These are phyloP conservation scores for Mizuhopecten yessoensis DNA, from an alignment of 1,140 invertebrate genomes.

Conservation along the genomic window DNA sequence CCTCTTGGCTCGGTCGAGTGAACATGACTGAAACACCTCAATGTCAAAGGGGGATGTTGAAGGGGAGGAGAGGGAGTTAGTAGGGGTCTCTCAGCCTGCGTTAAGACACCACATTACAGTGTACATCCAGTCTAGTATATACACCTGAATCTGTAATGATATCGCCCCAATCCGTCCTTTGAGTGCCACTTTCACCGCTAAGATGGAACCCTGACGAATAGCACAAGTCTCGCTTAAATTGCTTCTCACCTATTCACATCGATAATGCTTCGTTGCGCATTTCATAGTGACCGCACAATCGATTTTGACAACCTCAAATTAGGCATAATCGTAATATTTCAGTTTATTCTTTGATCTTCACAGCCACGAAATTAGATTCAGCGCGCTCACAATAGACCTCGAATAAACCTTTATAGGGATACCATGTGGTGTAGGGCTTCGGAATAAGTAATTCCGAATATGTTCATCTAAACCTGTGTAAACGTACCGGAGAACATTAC, in stretches of 20 bases:
- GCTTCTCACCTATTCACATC: constrained; percentile 13
- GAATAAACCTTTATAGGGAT: background rate
- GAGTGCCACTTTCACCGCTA: background rate
- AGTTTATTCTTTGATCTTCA: background rate
- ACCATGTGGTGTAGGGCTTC: background rate
- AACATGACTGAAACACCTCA: background rate
- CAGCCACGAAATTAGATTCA: constrained; percentile 1
- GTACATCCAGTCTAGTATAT: background rate
- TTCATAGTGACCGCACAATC: constrained; percentile 19
- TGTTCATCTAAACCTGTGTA: background rate
- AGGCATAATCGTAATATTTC: constrained; percentile 7
- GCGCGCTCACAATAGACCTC: background rate
- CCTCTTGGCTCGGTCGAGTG: background rate
- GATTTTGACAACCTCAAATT: constrained; percentile 27
- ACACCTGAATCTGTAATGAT: constrained; percentile 32
- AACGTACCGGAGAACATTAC: background rate
- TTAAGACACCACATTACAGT: background rate
- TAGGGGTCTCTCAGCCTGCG: background rate
- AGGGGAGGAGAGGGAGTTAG: background rate
- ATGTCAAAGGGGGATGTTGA: background rate
- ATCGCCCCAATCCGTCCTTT: constrained; percentile 4
- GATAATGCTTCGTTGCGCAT: background rate
- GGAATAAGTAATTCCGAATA: background rate
- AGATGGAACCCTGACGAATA: background rate
- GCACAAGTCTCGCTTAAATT: constrained; percentile 20